These are phyloP conservation scores for Pampusana beccarii DNA, from an alignment of 2,113 vertebrate species.

Conservation along the genomic window DNA sequence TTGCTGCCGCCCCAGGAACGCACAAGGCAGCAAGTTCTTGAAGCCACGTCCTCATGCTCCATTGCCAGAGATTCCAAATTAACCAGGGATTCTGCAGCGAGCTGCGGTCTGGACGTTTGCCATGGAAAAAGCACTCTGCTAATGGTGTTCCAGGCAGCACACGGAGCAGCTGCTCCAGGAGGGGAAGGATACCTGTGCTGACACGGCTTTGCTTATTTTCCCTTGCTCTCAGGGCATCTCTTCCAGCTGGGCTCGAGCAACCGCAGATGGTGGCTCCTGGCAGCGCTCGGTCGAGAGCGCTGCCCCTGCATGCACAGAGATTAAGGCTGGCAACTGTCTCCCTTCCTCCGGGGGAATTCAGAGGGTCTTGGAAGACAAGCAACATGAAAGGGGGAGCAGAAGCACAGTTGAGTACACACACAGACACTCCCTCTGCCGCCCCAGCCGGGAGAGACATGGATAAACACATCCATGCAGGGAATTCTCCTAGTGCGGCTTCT, in stretches of 20 bases:
- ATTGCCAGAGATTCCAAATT: not conserved
- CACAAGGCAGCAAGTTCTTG: not conserved
- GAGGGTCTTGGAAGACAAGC: not conserved
- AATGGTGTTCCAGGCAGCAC: not conserved
- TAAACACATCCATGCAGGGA: not conserved
- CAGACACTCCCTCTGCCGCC: not conserved
- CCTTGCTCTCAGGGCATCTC: slow-evolving; percentile 4
- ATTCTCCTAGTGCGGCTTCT: not conserved
- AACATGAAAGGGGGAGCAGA: not conserved
- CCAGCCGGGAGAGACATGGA: rapidly evolving
- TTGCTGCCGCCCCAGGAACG: not conserved
- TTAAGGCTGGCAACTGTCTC: not conserved
- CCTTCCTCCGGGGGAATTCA: not conserved
- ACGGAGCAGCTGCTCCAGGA: not conserved
- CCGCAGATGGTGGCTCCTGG: not conserved
- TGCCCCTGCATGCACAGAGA: not conserved
- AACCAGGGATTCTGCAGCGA: not conserved
- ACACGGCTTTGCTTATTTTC: not conserved
- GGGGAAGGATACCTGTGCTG: not conserved
- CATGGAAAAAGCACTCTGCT: not conserved
- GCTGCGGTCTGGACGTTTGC: not conserved
- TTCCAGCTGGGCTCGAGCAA: not conserved
- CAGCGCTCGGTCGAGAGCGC: not conserved
- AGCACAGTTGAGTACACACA: not conserved
- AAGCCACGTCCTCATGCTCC: not conserved